A percentile compares a stretch with the other conserved stretches of the same genome.
Evolutionary conservation across 1,140 invertebrate genomes (phyloP).

Genomic region (Dendroctonus valens): DNA sequence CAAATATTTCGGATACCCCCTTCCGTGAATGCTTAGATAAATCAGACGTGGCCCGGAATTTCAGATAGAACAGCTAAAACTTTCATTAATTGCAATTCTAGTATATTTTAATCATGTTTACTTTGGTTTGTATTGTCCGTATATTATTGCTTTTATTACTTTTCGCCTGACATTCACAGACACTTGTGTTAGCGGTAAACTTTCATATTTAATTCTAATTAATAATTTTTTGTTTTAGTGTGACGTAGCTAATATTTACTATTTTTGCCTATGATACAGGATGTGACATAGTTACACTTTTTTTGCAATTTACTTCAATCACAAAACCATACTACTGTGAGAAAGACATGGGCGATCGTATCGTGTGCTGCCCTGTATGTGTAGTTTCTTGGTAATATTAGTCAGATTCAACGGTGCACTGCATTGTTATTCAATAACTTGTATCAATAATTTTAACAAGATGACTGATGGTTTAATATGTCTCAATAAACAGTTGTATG

Average conservation of each 20-base stretch:
- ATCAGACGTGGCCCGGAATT: constrained; percentile 25
- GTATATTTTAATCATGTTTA: constrained; percentile 22
- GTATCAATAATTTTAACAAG: constrained; percentile 52
- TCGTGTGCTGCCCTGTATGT: constrained; percentile 19
- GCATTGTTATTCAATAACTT: constrained; percentile 40
- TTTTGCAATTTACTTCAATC: constrained; percentile 43
- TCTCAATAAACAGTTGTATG: constrained; percentile 71
- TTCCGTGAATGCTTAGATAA: constrained; percentile 13
- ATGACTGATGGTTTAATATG: constrained; percentile 56
- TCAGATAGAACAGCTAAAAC: constrained; percentile 19
- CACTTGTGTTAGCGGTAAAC: constrained; percentile 37
- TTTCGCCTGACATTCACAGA: constrained; percentile 5
- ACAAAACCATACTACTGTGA: constrained; percentile 38
- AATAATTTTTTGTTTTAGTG: constrained; percentile 55
- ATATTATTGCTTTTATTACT: constrained; percentile 40
- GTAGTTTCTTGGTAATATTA: constrained; percentile 35
- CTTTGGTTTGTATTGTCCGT: constrained; percentile 30
- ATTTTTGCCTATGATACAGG: constrained; percentile 47
- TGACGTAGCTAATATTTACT: constrained; percentile 58
- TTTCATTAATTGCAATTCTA: constrained; percentile 30
- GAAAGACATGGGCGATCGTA: constrained; percentile 10
- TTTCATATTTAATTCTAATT: constrained; percentile 39
- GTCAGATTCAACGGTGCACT: constrained; percentile 30
- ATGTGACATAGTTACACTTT: constrained; percentile 45
- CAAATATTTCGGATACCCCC: constrained; percentile 24